Evolutionary conservation across 2,113 vertebrate genomes (phyloP).

Genomic region (Prunella fulvescens): DNA sequence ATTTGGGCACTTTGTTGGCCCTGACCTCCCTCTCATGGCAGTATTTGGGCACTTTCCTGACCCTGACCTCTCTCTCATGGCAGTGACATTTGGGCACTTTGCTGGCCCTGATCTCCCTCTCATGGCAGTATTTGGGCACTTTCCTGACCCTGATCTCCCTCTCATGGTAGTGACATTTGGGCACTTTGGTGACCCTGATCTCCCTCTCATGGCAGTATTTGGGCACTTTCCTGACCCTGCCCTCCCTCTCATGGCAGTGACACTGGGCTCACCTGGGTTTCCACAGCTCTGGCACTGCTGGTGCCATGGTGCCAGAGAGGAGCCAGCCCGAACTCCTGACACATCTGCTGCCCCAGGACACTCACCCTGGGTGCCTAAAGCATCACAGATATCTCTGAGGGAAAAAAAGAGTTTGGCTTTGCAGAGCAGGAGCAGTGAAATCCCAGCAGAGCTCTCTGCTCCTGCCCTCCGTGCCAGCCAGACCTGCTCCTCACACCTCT

Average conservation of each 20-base stretch:
- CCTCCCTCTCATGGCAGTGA: not conserved
- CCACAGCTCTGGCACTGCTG: not conserved
- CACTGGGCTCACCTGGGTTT: not conserved
- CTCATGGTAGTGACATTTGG: too few relatives aligned
- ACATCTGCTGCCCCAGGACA: constrained; percentile 37
- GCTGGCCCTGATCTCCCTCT: too few relatives aligned
- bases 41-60: too few relatives aligned
- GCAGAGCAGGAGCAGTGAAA: not conserved
- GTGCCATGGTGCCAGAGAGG: not conserved
- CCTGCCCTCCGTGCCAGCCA: not conserved
- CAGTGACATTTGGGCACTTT: too few relatives aligned
- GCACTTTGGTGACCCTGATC: too few relatives aligned
- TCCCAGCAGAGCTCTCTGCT: not conserved
- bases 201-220: too few relatives aligned
- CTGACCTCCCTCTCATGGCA: too few relatives aligned
- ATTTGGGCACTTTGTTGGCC: too few relatives aligned
- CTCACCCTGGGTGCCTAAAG: not conserved
- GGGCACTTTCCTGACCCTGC: not conserved
- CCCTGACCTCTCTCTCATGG: too few relatives aligned
- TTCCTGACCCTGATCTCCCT: too few relatives aligned
- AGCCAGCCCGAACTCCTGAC: not conserved
- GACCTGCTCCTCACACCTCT: not conserved
- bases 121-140: too few relatives aligned
- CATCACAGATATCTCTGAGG: not conserved
- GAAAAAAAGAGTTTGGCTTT: not conserved